Conservation (phyloP, 2,888 invertebrate species). For the Xestia xanthographa region DNA sequence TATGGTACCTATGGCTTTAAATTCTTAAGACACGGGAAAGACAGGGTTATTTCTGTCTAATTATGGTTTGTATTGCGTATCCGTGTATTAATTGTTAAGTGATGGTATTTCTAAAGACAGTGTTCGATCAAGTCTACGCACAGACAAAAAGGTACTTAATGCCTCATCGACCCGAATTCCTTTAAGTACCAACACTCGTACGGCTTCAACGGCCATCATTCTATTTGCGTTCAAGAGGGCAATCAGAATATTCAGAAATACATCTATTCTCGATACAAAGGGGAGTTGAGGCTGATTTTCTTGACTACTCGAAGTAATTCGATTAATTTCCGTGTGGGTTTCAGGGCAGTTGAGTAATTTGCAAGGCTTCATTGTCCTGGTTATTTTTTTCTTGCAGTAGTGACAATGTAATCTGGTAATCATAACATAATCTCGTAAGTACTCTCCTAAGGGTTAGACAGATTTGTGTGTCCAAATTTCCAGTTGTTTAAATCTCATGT, state of each 20-base stretch:
- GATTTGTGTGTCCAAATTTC: not conserved
- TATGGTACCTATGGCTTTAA: not conserved
- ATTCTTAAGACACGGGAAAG: not conserved
- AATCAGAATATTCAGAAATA: constrained; percentile 36
- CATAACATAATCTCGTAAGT: not conserved
- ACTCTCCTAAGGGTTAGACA: not conserved
- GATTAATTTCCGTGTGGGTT: constrained; percentile 26
- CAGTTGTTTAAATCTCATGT: not conserved
- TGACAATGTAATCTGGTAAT: not conserved
- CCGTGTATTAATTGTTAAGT: not conserved
- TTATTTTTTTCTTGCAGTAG: not conserved
- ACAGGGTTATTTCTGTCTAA: not conserved
- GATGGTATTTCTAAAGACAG: not conserved
- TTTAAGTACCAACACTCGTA: constrained; percentile 13
- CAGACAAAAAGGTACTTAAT: constrained; percentile 19
- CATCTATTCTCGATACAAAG: constrained; percentile 6
- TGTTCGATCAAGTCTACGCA: not conserved
- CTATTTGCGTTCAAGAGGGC: constrained; percentile 24
- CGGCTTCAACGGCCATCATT: constrained; percentile 20
- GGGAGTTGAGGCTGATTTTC: not conserved
- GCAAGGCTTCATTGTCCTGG: not conserved
- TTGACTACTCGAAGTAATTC: not conserved
- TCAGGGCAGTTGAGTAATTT: constrained; percentile 8
- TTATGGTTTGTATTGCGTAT: not conserved
- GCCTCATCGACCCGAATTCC: constrained; percentile 27